Conservation (phyloP, 2,888 invertebrate genomes). For the Thysanoteuthis rhombus region DNA sequence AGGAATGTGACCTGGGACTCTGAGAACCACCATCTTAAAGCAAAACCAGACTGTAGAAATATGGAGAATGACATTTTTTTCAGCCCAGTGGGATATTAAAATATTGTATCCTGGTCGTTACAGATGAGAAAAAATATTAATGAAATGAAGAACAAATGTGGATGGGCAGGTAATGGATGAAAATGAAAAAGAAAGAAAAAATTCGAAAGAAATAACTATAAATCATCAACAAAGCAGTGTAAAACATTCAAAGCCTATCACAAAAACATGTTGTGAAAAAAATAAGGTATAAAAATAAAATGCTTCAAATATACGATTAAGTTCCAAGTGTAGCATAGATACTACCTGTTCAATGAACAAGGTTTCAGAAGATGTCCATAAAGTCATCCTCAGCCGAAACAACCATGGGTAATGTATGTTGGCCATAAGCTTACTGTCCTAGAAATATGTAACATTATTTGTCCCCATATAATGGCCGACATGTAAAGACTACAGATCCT, state of each 20-base stretch:
- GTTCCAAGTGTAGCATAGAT: neutral
- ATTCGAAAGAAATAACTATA: neutral
- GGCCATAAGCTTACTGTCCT: neutral
- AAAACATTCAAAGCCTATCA: neutral
- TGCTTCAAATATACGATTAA: neutral
- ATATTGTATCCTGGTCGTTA: neutral
- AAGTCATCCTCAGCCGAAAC: neutral
- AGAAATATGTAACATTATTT: neutral
- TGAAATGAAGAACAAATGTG: neutral
- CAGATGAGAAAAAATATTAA: neutral
- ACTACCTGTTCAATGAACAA: neutral
- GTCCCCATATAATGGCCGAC: neutral
- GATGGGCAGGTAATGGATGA: neutral
- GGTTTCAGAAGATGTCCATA: neutral
- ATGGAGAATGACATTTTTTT: neutral
- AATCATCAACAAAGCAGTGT: neutral
- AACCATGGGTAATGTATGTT: neutral
- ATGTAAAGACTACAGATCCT: neutral
- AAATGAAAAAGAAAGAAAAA: neutral
- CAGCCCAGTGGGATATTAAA: neutral
- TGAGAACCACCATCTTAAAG: too few species aligned
- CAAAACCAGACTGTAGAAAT: neutral
- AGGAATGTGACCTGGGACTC: too few species aligned
- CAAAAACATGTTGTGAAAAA: constrained; percentile 12
- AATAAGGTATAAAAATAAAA: neutral